Evolutionary conservation across 2,113 vertebrate species (phyloP).

Genomic region (Rynchops niger): DNA sequence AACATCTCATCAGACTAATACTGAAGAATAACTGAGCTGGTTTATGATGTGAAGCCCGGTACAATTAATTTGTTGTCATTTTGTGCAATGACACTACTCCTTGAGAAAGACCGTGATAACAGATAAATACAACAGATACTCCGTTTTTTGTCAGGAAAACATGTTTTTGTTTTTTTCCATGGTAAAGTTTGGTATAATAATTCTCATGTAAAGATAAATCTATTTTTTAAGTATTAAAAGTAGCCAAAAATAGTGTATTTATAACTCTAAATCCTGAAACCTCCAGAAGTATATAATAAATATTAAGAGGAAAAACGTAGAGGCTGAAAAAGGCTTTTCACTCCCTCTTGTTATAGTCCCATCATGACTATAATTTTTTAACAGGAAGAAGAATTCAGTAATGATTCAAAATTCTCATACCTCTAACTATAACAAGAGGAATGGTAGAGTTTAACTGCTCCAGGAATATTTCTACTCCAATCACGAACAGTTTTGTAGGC

Average conservation of each 20-base stretch:
- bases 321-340: neutral
- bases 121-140: neutral
- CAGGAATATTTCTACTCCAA: neutral
- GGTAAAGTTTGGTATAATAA: neutral
- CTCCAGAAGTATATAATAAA: neutral
- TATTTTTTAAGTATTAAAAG: neutral
- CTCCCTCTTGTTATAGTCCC: neutral
- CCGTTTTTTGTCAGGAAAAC: neutral
- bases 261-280: neutral
- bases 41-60: neutral
- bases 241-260: neutral
- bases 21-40: neutral
- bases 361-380: neutral
- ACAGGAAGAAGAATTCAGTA: neutral
- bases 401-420: neutral
- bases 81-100: rapidly evolving
- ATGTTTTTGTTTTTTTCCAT: rapidly evolving
- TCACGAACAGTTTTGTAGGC: neutral
- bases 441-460: neutral
- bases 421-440: neutral
- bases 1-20: neutral
- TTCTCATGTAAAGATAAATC: neutral
- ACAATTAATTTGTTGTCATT: neutral
- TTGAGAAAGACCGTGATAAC: neutral
- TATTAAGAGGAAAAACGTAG: neutral